phyloP scores from a whole-genome alignment of 2,113 vertebrate genomes.

The Ciconia stormi region DNA sequence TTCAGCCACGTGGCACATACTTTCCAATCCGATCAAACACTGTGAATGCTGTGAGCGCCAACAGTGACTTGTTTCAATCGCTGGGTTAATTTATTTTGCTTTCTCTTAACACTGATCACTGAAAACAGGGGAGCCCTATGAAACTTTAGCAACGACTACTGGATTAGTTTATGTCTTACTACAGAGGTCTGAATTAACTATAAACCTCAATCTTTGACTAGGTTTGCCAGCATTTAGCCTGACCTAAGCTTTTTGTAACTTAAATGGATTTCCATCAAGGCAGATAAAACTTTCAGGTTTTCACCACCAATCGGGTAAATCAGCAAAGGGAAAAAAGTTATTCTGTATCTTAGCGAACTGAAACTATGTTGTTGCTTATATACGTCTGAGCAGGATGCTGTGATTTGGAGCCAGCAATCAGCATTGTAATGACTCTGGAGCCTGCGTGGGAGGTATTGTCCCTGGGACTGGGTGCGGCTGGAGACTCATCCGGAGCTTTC shows the following conservation, averaged over 20 bases:
- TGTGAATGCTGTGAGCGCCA: not conserved
- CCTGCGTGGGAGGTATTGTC: not conserved
- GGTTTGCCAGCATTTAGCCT: not conserved
- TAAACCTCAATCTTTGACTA: not conserved
- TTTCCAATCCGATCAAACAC: not conserved
- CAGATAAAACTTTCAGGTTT: not conserved
- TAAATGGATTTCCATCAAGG: not conserved
- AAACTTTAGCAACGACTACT: not conserved
- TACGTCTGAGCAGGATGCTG: not conserved
- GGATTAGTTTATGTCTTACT: not conserved
- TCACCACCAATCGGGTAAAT: not conserved
- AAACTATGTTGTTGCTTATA: not conserved
- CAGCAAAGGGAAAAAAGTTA: not conserved
- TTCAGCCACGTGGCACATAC: not conserved
- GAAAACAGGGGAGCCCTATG: not conserved
- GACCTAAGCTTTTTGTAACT: not conserved
- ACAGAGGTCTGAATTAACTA: not conserved
- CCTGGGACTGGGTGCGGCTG: constrained; percentile 6
- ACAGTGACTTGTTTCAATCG: not conserved
- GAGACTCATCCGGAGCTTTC: not conserved
- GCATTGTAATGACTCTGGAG: not conserved
- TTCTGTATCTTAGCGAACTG: not conserved
- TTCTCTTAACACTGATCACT: not conserved
- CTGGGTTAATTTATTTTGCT: not conserved
- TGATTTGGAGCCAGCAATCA: not conserved